Evolutionary conservation across 2,797 vertebrate genomes (phyloP), one percentile per base, ranked within the genome.

Genomic region (Gambusia yucatana): DNA sequence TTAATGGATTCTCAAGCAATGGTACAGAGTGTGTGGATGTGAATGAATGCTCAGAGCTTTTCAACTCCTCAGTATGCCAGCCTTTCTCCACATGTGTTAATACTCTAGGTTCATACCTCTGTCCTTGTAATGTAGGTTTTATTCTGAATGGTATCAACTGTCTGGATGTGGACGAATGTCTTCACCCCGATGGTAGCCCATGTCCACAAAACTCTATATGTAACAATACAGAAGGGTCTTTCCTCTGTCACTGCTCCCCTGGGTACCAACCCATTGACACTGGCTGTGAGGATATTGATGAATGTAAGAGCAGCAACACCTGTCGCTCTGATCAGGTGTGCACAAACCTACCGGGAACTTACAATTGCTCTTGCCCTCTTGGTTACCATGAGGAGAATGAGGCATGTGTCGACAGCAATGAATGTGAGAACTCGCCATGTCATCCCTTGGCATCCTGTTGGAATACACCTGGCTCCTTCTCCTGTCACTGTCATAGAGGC

Each of bases 291-390:
- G 96, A 96, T 75, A 81, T 96, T 1, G 81, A 97, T 1, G 96
- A 97, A 87, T 97, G 97, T 82, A 79, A 82, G 17, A 52, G 74
- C 14, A 88, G 88, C 77, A 80, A 52, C 77, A 82, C 86, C 6
- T 97, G 97, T 81, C 94, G 94, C 28, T 74, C 74, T 20, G 96
- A 96, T 85, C 96, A 96, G 86, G 88, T 93, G 71, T 97, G 97
- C 84, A 84, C 79, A 30, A 97, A 97, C 91, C 73, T 90, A n/a
- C 93, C 85, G 0, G 96, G 96, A 67, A 75, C 85, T 0, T 94
- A 95, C 82, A 72, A 77, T 20, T 97, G 97, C 89, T 90, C 90
- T 57, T 97, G 97, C 83, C 89, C 59, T 1, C 8, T 6, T 33
- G 96, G 97, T 33, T 95, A 92, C 76, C 88, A 89, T 0, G 93